Percentiles rank a stretch among this genome's conserved stretches.
These are phyloP conservation scores for Peromyscus nudipes DNA, from an alignment of 2,797 vertebrate species.

Conservation along the genomic window DNA sequence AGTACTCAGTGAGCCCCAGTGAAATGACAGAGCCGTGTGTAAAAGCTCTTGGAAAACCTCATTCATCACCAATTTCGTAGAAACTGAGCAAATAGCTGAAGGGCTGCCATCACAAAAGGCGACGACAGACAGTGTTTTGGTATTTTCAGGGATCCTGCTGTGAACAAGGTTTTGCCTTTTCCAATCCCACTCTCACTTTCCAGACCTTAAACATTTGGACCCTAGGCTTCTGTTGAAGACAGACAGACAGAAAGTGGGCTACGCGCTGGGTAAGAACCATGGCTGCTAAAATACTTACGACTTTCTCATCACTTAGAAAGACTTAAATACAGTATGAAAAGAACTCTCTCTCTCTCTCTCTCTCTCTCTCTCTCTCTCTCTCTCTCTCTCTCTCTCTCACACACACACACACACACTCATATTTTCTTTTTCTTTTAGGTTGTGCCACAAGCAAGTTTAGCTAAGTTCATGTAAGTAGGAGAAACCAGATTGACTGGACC, in stretches of 20 bases:
- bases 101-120: conserved; percentile 68
- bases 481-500: neutral
- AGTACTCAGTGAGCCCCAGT: conserved; percentile 63
- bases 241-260: conserved; percentile 28
- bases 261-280: conserved; percentile 3
- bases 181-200: neutral
- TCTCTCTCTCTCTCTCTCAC: neutral
- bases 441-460: neutral
- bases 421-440: neutral
- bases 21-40: conserved; percentile 73
- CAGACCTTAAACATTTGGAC: conserved; percentile 54
- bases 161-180: conserved; percentile 64
- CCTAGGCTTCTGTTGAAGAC: conserved; percentile 45
- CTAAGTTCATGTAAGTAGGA: neutral
- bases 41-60: conserved; percentile 80
- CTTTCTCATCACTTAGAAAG: conserved; percentile 45
- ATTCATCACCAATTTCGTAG: conserved; percentile 78
- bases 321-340: conserved; percentile 17
- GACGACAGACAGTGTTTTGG: conserved; percentile 72
- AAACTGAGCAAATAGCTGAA: conserved; percentile 76
- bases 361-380: neutral
- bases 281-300: conserved; percentile 55
- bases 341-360: neutral
- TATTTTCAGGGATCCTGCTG: conserved; percentile 70
- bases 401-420: neutral